Base-by-base conservation (phyloP, 2,113 vertebrate species). In the Pygoscelis antarcticus region DNA sequence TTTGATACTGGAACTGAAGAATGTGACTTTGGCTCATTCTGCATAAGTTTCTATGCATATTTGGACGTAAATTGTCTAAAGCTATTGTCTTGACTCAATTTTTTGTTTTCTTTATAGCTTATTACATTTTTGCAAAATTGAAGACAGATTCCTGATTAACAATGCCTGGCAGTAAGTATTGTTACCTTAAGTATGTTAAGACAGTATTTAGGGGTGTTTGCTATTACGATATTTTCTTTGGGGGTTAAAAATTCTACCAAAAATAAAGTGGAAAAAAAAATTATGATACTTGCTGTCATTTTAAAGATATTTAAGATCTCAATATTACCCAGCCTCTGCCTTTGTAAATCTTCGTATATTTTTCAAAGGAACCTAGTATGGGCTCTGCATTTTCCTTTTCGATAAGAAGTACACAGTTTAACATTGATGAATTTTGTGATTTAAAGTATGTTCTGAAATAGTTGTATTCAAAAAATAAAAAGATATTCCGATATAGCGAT, bases 101-200 rank as follows among this genome's bases (percentile, higher is more conserved):
- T 88, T 89, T 87, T 86, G 3, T 82, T 96, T 93, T 77, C 71
- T 86, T 90, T 74, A 40, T 60, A 97, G 96, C 20, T 77, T 40
- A 29, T 46, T 68, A 5, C 21, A 7, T 19, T 66, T 80, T 88
- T 70, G 9, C 46, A 77, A 86, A 86, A 58, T 19, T 36, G 97
- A 97, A 93, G 94, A 93, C 58, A 70, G 17, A 85, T 74, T 81
- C 70, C 68, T 70, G 75, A 51, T 66, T 77, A 95, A 95, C 84
- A 85, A 97, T 97, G 97, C 95, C 95, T 91, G 94, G 46, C 61
- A 88, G 96, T 97, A 97, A 97, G 97, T 97, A 97, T 89, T 93
- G 42, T 65, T 86, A 76, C 36, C 26, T 79, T 83, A 42, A 68
- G 6, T 76, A 38, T 1, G 0, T 89, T 80, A 57, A 93, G 8